A percentile compares a stretch with the other conserved stretches of the same genome.
Evolutionary conservation across 2,113 vertebrate species (phyloP).

Genomic region (Melanerpes formicivorus): DNA sequence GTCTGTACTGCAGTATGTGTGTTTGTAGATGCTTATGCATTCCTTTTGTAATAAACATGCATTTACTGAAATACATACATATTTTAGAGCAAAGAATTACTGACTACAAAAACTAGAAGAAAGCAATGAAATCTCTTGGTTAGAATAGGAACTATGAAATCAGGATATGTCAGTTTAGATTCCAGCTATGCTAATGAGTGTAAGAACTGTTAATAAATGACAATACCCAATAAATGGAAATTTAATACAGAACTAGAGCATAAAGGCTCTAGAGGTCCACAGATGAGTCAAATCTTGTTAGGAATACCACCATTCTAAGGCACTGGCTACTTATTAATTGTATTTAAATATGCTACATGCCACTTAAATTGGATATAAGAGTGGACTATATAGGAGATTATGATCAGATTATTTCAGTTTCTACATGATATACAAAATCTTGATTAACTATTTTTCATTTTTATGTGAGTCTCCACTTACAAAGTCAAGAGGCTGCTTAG

Average conservation of each 20-base stretch:
- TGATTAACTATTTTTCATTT: neutral
- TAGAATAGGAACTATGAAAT: neutral
- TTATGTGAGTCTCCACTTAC: neutral
- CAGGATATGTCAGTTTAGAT: neutral
- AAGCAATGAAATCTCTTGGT: neutral
- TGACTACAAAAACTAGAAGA: neutral
- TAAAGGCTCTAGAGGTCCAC: neutral
- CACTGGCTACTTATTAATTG: neutral
- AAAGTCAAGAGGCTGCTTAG: neutral
- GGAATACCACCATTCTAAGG: neutral
- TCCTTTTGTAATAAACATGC: neutral
- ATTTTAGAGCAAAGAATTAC: neutral
- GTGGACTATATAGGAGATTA: neutral
- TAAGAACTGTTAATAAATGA: neutral
- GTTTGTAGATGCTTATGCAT: neutral
- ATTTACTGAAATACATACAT: neutral
- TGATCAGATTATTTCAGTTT: neutral
- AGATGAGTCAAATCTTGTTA: neutral
- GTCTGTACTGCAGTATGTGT: neutral
- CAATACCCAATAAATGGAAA: neutral
- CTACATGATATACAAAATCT: neutral
- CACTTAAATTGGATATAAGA: neutral
- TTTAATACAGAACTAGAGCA: neutral
- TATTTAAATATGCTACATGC: neutral
- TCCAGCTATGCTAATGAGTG: neutral